Base-by-base conservation (phyloP, 1,140 invertebrate genomes). In the Magallana angulata region DNA sequence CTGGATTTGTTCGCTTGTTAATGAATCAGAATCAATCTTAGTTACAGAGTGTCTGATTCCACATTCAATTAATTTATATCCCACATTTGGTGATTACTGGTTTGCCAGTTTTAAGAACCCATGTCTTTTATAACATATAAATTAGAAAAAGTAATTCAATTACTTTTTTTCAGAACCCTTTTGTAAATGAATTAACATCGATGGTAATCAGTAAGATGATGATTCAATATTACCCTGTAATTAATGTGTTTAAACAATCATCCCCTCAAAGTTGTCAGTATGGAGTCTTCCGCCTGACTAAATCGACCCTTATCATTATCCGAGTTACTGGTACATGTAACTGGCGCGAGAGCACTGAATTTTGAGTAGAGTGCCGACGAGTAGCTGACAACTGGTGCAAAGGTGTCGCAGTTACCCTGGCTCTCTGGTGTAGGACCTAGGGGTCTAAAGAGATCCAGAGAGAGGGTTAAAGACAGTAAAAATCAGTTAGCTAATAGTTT, bases 141-240 rank as follows among this genome's bases (percentile, higher is more conserved):
- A 4, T 48, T 48, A 48, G 36, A 2, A 48, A 48, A 48, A 48
- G 2, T 48, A 48, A 48, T 48, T 48, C 36, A 48, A 48, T 48
- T 5, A 48, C 36, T 4, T 48, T 48, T 36, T 62, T 62, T 62
- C 60, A 62, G 60, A 62, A 62, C 60, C 60, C 11, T 62, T 62
- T 62, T 62, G 60, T 62, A 62, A 62, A 62, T 62, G 60, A 62
- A 62, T 62, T 62, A 14, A 62, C 60, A 62, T 62, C 60, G 60
- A 62, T 62, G 60, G 60, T 14, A 62, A 62, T 62, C 60, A 62
- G 14, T 62, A 62, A 48, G 36, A 48, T 48, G 36, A 36, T 36
- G 5, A 48, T 48, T 48, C 36, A 48, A 48, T 48, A 48, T 48
- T 48, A 0, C 36, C 0, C 2, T 48, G 36, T 48, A 48, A 62